phyloP scores from a whole-genome alignment of 2,113 vertebrate genomes.

The Carollia perspicillata region DNA sequence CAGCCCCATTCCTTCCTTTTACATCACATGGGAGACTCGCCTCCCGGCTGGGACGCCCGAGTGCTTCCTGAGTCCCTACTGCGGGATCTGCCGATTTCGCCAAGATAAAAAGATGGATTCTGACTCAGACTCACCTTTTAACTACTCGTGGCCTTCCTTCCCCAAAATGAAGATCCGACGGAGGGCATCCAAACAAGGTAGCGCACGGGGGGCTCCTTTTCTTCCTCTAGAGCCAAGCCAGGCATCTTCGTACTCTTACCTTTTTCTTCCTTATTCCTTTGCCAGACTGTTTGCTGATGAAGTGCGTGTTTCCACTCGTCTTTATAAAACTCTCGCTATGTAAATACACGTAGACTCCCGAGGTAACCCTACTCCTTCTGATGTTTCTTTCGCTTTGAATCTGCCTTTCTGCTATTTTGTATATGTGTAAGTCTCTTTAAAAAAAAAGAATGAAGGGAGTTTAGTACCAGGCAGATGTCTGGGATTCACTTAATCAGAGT shows the following conservation, averaged over 20 bases:
- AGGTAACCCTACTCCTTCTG: not conserved
- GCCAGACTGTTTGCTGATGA: conserved; percentile 10
- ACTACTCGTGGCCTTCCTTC: conserved; percentile 99
- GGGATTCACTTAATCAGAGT: conserved; percentile 22
- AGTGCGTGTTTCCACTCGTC: conserved; percentile 20
- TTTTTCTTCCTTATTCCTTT: conserved; percentile 47
- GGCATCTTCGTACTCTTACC: conserved; percentile 23
- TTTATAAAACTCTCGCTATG: not conserved
- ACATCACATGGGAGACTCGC: conserved; percentile 79
- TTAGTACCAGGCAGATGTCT: conserved; percentile 48
- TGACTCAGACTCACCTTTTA: conserved; percentile 98
- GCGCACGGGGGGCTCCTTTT: conserved; percentile 56
- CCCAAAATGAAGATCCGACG: conserved; percentile 96
- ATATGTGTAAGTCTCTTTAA: not conserved
- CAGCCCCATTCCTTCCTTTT: conserved; percentile 81
- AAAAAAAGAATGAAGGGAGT: not conserved
- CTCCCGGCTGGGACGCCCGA: conserved; percentile 75
- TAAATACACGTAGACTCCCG: not conserved
- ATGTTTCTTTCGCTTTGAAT: conserved; percentile 34
- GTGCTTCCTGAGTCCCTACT: conserved; percentile 61
- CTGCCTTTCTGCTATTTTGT: not conserved
- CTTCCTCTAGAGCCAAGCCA: not conserved
- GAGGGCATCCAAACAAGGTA: conserved; percentile 92
- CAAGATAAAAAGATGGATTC: conserved; percentile 90
- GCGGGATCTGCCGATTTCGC: conserved; percentile 51